These are phyloP conservation scores for Diarsia brunnea DNA, from an alignment of 2,888 invertebrate species.

Conservation along the genomic window DNA sequence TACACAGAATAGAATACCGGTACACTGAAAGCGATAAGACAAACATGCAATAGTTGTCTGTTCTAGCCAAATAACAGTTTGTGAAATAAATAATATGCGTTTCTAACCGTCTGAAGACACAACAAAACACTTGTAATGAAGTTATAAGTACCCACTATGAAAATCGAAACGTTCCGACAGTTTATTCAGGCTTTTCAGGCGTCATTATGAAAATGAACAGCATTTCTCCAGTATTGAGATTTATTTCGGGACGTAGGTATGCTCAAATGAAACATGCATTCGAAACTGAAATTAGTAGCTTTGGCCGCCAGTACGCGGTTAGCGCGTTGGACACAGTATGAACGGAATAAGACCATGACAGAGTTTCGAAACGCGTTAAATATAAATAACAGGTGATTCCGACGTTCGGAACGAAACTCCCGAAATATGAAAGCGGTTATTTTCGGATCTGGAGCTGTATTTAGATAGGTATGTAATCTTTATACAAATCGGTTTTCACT, in stretches of 20 bases:
- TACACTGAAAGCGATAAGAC: background rate
- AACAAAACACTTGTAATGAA: background rate
- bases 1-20: background rate
- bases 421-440: constrained; percentile 54
- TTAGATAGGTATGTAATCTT: constrained; percentile 53
- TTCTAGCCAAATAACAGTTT: background rate
- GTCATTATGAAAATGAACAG: background rate
- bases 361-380: constrained; percentile 63
- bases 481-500: constrained; percentile 26
- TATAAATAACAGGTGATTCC: constrained; percentile 65
- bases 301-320: constrained; percentile 43
- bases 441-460: constrained; percentile 45
- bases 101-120: background rate
- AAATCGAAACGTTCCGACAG: background rate
- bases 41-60: background rate
- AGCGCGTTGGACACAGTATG: constrained; percentile 51
- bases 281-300: constrained; percentile 34
- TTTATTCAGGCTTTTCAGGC: background rate
- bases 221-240: background rate
- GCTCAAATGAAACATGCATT: constrained; percentile 1
- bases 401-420: constrained; percentile 57
- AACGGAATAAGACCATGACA: constrained; percentile 62
- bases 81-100: background rate
- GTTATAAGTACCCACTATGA: background rate
- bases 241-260: background rate